Percentiles rank a stretch among this genome's conserved stretches.
Conservation (phyloP, 2,888 invertebrate species). For the Melanophora roralis region DNA sequence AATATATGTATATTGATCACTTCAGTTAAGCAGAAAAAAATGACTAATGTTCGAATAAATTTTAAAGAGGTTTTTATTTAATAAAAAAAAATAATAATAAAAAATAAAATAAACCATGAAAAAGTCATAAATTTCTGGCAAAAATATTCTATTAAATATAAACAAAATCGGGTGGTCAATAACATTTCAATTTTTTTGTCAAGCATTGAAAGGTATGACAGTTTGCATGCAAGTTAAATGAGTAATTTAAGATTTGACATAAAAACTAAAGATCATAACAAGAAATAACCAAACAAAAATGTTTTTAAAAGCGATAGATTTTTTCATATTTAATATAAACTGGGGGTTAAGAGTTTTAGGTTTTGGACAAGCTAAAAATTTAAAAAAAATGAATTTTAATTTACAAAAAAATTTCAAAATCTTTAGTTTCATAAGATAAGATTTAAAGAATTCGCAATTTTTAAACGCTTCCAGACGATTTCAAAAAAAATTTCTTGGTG, state of each 20-base stretch:
- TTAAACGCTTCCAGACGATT: too few relatives aligned
- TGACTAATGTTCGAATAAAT: conserved; percentile 49
- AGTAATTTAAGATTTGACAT: conserved; percentile 31
- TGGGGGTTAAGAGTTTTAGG: background rate
- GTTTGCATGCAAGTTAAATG: conserved; percentile 16
- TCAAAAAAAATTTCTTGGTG: too few relatives aligned
- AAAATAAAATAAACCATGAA: too few relatives aligned
- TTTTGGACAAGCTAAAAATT: background rate
- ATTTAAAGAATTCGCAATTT: too few relatives aligned
- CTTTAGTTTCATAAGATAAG: too few relatives aligned
- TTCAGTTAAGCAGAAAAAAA: conserved; percentile 30
- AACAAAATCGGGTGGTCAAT: conserved; percentile 38
- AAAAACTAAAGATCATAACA: background rate
- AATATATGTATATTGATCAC: conserved; percentile 48
- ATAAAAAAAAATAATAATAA: background rate
- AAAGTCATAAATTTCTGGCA: background rate
- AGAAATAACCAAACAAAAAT: background rate
- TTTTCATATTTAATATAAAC: background rate
- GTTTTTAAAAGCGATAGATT: background rate
- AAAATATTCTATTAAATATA: background rate
- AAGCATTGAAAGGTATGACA: background rate
- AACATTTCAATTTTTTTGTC: background rate
- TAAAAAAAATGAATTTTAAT: background rate
- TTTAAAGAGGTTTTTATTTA: background rate
- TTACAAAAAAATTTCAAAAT: too few relatives aligned